Evolutionary conservation across 1,140 invertebrate species (phyloP).

Genomic region (Diabrotica undecimpunctata): DNA sequence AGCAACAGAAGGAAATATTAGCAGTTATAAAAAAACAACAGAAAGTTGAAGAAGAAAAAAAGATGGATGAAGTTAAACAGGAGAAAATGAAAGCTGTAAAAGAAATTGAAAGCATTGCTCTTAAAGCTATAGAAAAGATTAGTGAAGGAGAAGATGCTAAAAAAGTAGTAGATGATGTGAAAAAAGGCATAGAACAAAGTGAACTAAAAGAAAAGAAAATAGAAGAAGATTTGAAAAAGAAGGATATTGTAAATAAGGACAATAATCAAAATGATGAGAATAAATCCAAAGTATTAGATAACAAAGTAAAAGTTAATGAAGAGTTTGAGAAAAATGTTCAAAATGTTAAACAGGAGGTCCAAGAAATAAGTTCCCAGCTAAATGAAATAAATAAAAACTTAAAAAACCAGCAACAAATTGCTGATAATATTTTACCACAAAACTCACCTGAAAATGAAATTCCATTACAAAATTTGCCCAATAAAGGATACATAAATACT

Average conservation of each 20-base stretch:
- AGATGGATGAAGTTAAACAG: constrained; percentile 32
- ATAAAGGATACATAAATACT: no score
- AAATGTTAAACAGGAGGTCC: neutral
- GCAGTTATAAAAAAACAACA: constrained; percentile 37
- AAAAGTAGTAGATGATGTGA: constrained; percentile 26
- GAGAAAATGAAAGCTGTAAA: constrained; percentile 38
- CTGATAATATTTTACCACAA: neutral
- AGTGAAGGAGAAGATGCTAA: constrained; percentile 31
- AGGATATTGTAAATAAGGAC: neutral
- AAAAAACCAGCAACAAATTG: neutral
- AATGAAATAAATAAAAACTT: neutral
- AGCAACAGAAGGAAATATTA: constrained; percentile 50
- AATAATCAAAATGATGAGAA: neutral
- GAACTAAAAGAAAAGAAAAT: constrained; percentile 10
- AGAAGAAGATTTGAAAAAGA: neutral
- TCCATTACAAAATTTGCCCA: neutral
- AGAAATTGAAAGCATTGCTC: constrained; percentile 39
- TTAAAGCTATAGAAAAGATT: constrained; percentile 40
- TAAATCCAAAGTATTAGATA: neutral
- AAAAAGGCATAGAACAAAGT: constrained; percentile 23
- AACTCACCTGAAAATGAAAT: neutral
- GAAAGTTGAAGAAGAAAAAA: constrained; percentile 21
- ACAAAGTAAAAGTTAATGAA: neutral
- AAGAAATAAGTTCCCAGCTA: neutral
- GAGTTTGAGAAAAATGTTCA: neutral